Base-by-base conservation (phyloP, 2,888 invertebrate species). In the Meteorus cinctellus region DNA sequence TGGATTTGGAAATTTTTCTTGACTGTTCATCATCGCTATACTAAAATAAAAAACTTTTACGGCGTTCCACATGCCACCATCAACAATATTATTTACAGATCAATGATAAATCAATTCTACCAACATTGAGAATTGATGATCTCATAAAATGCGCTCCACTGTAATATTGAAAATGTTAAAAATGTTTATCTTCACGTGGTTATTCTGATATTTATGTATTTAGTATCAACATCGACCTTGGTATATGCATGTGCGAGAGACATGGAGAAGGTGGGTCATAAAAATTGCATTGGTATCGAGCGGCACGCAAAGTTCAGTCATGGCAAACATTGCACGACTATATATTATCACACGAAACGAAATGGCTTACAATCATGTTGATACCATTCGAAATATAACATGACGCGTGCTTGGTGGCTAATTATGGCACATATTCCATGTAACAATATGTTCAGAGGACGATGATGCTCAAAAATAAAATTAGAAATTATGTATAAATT, bases 201-300 rank as follows among this genome's bases (percentile, higher is more conserved):
- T 29, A 55, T 29, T 69, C 34, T 3, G 51, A 41, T 65, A 36
- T 65, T 65, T 41, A 65, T 65, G 19, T 24, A 41, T 36, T 65
- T 65, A 12, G 31, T 12, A 55, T 31, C 69, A 34, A n/a, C 29
- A 51, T n/a, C 16, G 34, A 29, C 69, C 69, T 69, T 69, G 69
- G 31, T 14, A n/a, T n/a, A 5, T 67, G 24, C 48, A 67, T 14
- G 31, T 51, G 34, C 27, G 19, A 14, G 36, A 36, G 10, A 16
- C 34, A 36, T 6, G 12, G 55, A 69, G 4, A 29, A 14, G 14
- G 55, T 69, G 34, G 55, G 72, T 75, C 72, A 65, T 77, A 72
- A 77, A 77, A 75, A 75, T 77, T 77, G 72, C 72, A 77, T 75
- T 55, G 72, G 59, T 72, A 77, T 77, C 72, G 75, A 75, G 75